These are phyloP conservation scores for Uropetala carovei DNA, from an alignment of 2,888 invertebrate genomes.

Conservation along the genomic window DNA sequence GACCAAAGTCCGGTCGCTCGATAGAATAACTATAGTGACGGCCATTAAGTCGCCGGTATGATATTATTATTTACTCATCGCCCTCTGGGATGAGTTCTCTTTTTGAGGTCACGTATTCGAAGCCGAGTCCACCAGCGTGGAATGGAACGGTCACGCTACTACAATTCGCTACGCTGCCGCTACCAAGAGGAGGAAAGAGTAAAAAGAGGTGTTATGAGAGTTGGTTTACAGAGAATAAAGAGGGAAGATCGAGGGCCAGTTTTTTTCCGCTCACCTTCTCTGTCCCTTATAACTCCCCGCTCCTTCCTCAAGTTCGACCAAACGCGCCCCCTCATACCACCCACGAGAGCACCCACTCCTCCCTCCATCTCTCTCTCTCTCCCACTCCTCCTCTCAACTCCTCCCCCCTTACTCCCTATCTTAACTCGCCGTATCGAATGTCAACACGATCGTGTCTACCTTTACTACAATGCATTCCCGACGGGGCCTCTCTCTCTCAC, in stretches of 20 bases:
- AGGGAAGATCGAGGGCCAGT: neutral
- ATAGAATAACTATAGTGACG: neutral
- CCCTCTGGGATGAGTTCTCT: neutral
- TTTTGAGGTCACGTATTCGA: slow-evolving; percentile 5
- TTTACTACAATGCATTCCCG: slow-evolving; percentile 10
- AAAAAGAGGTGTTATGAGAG: neutral
- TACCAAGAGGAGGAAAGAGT: neutral
- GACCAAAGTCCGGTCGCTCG: too few species aligned
- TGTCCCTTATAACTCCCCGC: too few species aligned
- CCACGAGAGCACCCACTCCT: neutral
- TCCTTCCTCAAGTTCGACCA: neutral
- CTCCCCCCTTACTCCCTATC: too few species aligned
- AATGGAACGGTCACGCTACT: slow-evolving; percentile 3
- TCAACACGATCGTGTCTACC: neutral
- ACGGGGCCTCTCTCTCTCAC: neutral
- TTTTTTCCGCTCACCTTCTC: neutral
- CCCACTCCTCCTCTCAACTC: neutral
- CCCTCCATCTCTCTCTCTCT: neutral
- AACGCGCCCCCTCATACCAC: neutral
- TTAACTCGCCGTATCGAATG: neutral
- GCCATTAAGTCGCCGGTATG: neutral
- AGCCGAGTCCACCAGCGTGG: slow-evolving; percentile 17
- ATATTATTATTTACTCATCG: neutral
- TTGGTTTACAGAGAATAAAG: neutral
- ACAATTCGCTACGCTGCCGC: neutral